Evolutionary conservation across 1,140 invertebrate species (phyloP).

Genomic region (Dinoponera quadriceps): DNA sequence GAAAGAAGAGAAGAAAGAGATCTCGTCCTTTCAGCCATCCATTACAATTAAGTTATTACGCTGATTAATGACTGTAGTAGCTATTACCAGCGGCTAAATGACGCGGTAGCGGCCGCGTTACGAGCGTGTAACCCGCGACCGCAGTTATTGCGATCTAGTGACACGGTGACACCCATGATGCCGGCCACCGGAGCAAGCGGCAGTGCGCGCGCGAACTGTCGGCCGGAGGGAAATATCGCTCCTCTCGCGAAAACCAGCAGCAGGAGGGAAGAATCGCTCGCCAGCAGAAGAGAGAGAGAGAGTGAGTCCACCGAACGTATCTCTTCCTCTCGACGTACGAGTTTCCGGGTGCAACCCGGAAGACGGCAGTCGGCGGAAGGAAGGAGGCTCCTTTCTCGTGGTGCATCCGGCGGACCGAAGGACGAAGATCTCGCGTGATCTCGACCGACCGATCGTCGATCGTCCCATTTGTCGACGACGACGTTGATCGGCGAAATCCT

Average conservation of each 20-base stretch:
- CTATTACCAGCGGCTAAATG: constrained; percentile 27
- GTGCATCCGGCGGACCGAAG: background rate
- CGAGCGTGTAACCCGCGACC: background rate
- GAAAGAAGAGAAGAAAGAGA: background rate
- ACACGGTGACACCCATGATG: constrained; percentile 39
- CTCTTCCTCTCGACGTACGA: background rate
- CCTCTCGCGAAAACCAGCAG: background rate
- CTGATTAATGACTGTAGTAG: constrained; percentile 43
- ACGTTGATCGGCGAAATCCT: too few species aligned
- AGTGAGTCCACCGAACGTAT: background rate
- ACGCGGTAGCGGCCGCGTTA: constrained; percentile 39
- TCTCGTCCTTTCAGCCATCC: constrained; percentile 44
- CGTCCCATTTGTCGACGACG: too few species aligned
- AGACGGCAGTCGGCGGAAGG: background rate
- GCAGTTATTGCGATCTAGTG: constrained; percentile 2
- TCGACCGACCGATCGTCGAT: too few species aligned
- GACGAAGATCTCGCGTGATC: constrained; percentile 22
- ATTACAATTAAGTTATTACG: constrained; percentile 58
- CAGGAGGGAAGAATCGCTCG: background rate
- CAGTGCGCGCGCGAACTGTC: background rate
- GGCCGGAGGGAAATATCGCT: constrained; percentile 14
- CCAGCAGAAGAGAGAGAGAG: background rate
- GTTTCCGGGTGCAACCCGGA: background rate
- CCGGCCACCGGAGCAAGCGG: too few species aligned
- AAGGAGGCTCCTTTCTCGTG: background rate